Base-by-base conservation (phyloP, 2,113 vertebrate genomes). In the Puntigrus tetrazona region DNA sequence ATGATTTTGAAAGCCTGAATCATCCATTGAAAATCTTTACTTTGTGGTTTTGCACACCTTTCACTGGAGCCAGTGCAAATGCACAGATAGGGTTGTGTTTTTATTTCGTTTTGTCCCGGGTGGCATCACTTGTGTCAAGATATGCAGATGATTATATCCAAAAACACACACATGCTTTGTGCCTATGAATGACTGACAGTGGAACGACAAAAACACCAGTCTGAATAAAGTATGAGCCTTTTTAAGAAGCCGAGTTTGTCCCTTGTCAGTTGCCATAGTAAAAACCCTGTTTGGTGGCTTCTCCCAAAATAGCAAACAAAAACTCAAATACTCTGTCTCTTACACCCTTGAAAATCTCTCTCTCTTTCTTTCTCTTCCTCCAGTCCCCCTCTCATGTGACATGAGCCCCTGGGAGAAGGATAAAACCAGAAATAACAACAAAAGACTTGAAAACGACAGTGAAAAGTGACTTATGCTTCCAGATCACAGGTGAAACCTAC, bases 141-240 rank as follows among this genome's bases (percentile, higher is more conserved):
- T 82, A 70, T 81, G 59, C 63, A 50, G 29, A 81, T 45, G 41
- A 81, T 81, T 34, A n/a, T 82, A 70, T 38, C 27, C 83, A 79
- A 52, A 79, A 55, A 78, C 63, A 79, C 38, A 52, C 65, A 36
- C 25, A 85, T 29, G n/a, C 50, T 41, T 67, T 85, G 50, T 84
- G 67, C 69, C 69, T 43, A 65, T 47, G 63, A 74, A 63, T 25
- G 74, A 84, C 85, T 82, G 83, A 81, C 87, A 87, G 65, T 27
- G 47, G 81, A 75, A 82, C 74, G 45, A 55, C 52, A 59, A 80
- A 80, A 84, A 73, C 67, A 73, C 82, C 36, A 75, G 3, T n/a
- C 57, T 84, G 81, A 90, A 89, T 89, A 84, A 80, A 85, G 86
- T 88, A 89, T 86, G 76, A 81, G 67, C 59, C 77, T 41, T 76